phyloP scores from a whole-genome alignment of 92 coral and sea anemone genomes.

The Isaurus tuberculatus region DNA sequence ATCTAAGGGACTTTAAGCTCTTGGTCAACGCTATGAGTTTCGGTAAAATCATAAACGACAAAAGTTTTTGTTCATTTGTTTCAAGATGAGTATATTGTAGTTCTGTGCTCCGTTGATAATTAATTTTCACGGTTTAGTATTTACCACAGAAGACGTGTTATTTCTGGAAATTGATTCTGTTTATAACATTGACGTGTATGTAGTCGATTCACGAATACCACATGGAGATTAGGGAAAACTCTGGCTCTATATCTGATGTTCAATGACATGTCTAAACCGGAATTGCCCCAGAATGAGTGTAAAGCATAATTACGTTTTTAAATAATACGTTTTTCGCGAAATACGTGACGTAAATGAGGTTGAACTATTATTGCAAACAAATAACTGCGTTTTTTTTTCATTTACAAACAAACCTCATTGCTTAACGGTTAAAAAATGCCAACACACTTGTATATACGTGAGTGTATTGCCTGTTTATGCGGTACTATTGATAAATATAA shows the following conservation, averaged over 20 bases:
- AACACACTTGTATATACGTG: not conserved
- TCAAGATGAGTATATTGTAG: no score
- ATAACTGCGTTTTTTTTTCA: not conserved
- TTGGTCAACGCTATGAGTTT: not conserved
- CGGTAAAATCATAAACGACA: no score
- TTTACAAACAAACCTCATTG: no score
- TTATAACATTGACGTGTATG: not conserved
- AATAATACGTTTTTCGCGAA: not conserved
- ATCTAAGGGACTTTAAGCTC: not conserved
- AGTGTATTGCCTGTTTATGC: not conserved
- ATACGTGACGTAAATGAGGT: not conserved
- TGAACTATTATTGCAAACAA: not conserved
- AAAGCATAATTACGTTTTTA: not conserved
- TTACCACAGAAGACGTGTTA: not conserved
- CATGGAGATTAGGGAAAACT: not conserved
- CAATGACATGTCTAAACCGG: not conserved
- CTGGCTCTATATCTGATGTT: not conserved
- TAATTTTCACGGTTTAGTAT: not conserved
- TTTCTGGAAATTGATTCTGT: not conserved
- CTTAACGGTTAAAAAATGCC: no score
- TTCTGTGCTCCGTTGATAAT: not conserved
- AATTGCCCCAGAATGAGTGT: not conserved
- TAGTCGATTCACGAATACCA: not conserved
- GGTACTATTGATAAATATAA: not conserved
- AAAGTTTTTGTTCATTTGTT: not conserved